A percentile compares a stretch with the other conserved stretches of the same genome.
phyloP scores from a whole-genome alignment of 2,888 invertebrate species.

The Agrotis puta region DNA sequence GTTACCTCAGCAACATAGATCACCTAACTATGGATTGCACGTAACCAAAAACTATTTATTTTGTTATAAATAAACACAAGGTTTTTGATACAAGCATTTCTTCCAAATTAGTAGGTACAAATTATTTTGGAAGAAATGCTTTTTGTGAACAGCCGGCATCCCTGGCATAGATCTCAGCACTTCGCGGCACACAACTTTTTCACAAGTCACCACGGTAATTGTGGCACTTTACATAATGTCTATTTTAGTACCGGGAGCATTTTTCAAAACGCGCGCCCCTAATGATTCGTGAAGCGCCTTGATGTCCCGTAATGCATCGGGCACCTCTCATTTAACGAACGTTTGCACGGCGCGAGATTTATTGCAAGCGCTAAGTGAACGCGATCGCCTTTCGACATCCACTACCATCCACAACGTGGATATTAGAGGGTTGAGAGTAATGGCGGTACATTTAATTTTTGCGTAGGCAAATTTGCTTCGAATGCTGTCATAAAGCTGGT shows the following conservation, averaged over 20 bases:
- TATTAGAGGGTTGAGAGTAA: conserved; percentile 68
- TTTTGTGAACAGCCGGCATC: conserved; percentile 41
- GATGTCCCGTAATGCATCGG: conserved; percentile 80
- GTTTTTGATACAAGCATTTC: background rate
- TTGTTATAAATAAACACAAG: background rate
- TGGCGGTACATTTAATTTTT: conserved; percentile 70
- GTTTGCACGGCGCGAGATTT: conserved; percentile 78
- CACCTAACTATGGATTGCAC: background rate
- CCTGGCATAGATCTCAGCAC: conserved; percentile 51
- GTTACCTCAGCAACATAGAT: background rate
- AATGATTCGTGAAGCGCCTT: conserved; percentile 87
- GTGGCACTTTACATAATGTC: conserved; percentile 90
- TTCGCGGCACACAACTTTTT: conserved; percentile 72
- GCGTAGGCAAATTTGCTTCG: conserved; percentile 64
- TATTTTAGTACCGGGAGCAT: conserved; percentile 87
- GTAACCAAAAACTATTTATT: background rate
- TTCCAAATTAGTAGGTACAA: background rate
- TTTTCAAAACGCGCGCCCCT: conserved; percentile 82
- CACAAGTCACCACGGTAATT: conserved; percentile 86
- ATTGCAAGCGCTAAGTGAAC: conserved; percentile 81
- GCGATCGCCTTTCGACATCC: conserved; percentile 76
- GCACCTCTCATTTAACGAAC: conserved; percentile 78
- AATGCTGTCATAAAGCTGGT: conserved; percentile 63
- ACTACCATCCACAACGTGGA: conserved; percentile 53
- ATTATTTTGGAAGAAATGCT: background rate